phyloP scores from a whole-genome alignment of 2,888 invertebrate genomes.

The Brenthis hecate region DNA sequence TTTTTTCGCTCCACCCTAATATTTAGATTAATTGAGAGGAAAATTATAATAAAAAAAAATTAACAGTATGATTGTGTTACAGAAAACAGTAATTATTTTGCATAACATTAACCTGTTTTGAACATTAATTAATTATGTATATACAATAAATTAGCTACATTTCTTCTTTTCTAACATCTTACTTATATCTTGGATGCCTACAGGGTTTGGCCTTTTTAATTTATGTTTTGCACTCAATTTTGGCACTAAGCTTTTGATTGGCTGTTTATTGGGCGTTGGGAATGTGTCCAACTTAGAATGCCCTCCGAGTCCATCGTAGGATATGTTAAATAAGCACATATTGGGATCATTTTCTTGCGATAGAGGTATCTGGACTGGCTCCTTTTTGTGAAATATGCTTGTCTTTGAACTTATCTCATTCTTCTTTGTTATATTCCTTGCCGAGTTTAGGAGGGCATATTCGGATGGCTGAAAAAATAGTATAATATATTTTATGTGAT shows the following conservation, averaged over 20 bases:
- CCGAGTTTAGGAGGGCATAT: slow-evolving; percentile 54
- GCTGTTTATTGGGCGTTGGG: slow-evolving; percentile 57
- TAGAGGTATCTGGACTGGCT: slow-evolving; percentile 49
- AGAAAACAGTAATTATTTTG: too few relatives aligned
- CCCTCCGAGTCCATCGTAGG: slow-evolving; percentile 81
- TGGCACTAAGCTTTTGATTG: slow-evolving; percentile 51
- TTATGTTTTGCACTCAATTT: slow-evolving; percentile 61
- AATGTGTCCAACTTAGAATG: slow-evolving; percentile 78
- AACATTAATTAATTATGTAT: neutral
- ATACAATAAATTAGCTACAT: slow-evolving; percentile 11
- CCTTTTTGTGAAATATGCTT: slow-evolving; percentile 63
- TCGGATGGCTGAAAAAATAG: slow-evolving; percentile 58
- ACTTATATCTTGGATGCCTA: slow-evolving; percentile 55
- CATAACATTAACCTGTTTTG: neutral
- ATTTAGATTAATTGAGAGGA: too few relatives aligned
- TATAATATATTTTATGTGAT: neutral
- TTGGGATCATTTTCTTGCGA: slow-evolving; percentile 41
- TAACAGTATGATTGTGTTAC: too few relatives aligned
- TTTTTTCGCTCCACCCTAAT: too few relatives aligned
- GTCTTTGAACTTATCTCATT: slow-evolving; percentile 36
- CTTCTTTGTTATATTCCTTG: slow-evolving; percentile 47
- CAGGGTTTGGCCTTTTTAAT: slow-evolving; percentile 53
- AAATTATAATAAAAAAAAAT: too few relatives aligned
- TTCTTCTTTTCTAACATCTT: slow-evolving; percentile 53
- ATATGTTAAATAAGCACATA: slow-evolving; percentile 48